Evolutionary conservation across 2,888 invertebrate species (phyloP).

Genomic region (Nysson spinosus): DNA sequence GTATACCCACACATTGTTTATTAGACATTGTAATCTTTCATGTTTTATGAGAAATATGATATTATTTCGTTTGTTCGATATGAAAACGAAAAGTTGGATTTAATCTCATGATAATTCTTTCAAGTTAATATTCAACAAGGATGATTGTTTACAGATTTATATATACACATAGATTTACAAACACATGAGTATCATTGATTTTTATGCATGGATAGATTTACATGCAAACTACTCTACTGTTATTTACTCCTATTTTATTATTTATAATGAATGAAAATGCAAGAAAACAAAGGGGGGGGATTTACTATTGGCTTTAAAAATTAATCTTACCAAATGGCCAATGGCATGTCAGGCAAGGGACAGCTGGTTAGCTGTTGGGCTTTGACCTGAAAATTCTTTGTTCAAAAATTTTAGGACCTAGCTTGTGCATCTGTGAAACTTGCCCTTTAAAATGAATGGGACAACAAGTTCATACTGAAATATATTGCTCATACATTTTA

Average conservation of each 20-base stretch:
- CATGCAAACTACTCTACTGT: too few species aligned
- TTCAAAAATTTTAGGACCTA: constrained; percentile 54
- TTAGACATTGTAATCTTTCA: too few species aligned
- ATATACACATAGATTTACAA: too few species aligned
- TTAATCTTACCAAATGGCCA: constrained; percentile 33
- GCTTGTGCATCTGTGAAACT: constrained; percentile 6
- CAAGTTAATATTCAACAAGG: too few species aligned
- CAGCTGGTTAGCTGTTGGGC: constrained; percentile 64
- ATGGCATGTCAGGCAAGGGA: constrained; percentile 44
- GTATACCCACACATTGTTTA: too few species aligned
- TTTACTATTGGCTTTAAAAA: constrained; percentile 13
- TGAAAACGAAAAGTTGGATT: too few species aligned
- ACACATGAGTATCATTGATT: too few species aligned
- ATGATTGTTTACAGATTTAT: constrained; percentile 24
- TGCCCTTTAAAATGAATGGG: constrained; percentile 7
- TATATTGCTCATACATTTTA: constrained; percentile 1
- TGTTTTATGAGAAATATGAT: too few species aligned
- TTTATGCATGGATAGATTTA: too few species aligned
- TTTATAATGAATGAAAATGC: not conserved
- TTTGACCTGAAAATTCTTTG: constrained; percentile 70
- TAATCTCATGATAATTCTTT: too few species aligned
- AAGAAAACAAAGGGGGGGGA: not conserved
- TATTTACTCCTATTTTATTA: not conserved
- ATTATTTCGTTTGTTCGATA: not conserved
- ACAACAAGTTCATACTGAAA: not conserved